These are phyloP conservation scores for Aegithalos caudatus DNA, from an alignment of 2,113 vertebrate genomes.

Conservation along the genomic window DNA sequence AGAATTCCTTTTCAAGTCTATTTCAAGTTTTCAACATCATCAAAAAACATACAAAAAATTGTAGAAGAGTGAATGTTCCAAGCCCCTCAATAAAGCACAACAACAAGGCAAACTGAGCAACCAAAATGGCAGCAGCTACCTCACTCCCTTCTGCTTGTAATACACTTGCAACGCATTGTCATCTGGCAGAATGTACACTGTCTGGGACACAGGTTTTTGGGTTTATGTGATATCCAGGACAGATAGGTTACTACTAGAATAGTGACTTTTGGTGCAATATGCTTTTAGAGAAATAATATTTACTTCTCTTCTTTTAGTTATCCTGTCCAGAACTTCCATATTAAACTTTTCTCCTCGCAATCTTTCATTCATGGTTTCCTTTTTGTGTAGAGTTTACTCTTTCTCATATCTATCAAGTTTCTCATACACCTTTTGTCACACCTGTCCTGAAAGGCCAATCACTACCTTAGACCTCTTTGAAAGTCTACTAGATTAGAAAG, in stretches of 20 bases:
- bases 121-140: background rate
- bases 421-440: background rate
- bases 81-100: background rate
- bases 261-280: background rate
- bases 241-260: background rate
- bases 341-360: background rate
- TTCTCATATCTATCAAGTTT: background rate
- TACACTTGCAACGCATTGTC: accelerated
- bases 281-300: background rate
- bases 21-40: background rate
- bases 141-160: background rate
- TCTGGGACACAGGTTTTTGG: background rate
- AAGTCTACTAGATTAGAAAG: background rate
- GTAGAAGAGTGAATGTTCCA: background rate
- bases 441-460: background rate
- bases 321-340: background rate
- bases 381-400: background rate
- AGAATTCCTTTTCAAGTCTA: background rate
- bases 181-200: background rate
- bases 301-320: background rate
- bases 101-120: background rate
- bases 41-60: background rate
- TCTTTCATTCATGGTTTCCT: background rate
- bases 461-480: background rate
- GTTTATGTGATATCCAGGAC: background rate